Evolutionary conservation across 2,888 invertebrate genomes (phyloP).

Genomic region (Anthoptus insignis): DNA sequence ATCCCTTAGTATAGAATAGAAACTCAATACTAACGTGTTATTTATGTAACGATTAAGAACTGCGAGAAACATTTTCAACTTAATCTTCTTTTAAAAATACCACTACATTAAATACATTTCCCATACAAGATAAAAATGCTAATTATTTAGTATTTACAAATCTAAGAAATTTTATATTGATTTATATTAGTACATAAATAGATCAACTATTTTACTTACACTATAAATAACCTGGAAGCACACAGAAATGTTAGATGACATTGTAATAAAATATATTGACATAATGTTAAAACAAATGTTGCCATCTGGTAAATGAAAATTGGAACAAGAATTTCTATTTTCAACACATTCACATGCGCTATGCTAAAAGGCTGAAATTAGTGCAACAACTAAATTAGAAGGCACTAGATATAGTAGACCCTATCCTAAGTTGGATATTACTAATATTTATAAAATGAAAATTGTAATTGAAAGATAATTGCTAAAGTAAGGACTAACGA

Average conservation of each 20-base stretch:
- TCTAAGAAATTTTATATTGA: slow-evolving; percentile 56
- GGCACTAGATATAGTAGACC: too few species aligned
- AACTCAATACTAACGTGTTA: too few species aligned
- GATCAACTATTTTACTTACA: slow-evolving; percentile 55
- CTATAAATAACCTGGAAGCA: slow-evolving; percentile 83
- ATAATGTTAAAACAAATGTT: neutral
- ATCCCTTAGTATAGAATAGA: too few species aligned
- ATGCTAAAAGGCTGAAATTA: neutral
- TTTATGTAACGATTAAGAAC: too few species aligned
- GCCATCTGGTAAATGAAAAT: neutral
- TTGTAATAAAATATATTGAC: slow-evolving; percentile 14
- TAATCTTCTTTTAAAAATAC: slow-evolving; percentile 10
- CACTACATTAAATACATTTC: slow-evolving; percentile 37
- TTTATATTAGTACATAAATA: slow-evolving; percentile 49
- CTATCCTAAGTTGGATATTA: too few species aligned
- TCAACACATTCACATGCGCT: too few species aligned
- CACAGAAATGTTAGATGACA: slow-evolving; percentile 75
- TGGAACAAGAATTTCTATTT: neutral
- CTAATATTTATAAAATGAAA: too few species aligned
- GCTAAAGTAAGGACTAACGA: too few species aligned
- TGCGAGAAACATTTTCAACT: too few species aligned
- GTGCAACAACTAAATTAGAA: neutral
- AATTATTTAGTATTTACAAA: slow-evolving; percentile 77
- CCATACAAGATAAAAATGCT: slow-evolving; percentile 80
- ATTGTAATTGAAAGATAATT: too few species aligned